A percentile compares a stretch with the other conserved stretches of the same genome.
phyloP scores from a whole-genome alignment of 2,113 vertebrate genomes.

The Silurus glanis region DNA sequence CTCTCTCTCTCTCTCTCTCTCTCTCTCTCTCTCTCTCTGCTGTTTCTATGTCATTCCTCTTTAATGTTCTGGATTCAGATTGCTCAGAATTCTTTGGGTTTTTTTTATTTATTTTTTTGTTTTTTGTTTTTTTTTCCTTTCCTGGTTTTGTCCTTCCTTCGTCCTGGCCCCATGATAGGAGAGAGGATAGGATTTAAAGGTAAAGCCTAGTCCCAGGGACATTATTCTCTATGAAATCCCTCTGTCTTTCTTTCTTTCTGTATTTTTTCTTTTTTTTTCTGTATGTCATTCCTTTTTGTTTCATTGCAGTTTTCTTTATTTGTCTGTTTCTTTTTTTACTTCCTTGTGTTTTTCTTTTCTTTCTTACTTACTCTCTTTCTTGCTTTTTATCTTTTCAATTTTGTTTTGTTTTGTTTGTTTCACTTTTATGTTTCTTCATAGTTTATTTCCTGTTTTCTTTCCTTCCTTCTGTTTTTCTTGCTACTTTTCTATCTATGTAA shows the following conservation, averaged over 20 bases:
- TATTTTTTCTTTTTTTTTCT: constrained; percentile 23
- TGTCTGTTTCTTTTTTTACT: constrained; percentile 28
- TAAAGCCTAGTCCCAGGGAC: constrained; percentile 88
- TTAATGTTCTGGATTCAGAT: constrained; percentile 45
- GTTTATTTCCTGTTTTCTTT: constrained; percentile 43
- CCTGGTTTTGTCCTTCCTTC: constrained; percentile 91
- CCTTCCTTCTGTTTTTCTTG: neutral
- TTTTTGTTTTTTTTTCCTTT: constrained; percentile 69
- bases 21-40: constrained; percentile 9
- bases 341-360: constrained; percentile 16
- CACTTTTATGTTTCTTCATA: constrained; percentile 10
- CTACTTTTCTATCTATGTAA: constrained; percentile 55
- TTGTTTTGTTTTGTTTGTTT: neutral
- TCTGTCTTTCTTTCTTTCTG: constrained; percentile 56
- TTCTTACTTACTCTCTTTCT: constrained; percentile 30
- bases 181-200: constrained; percentile 81
- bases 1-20: constrained; percentile 72
- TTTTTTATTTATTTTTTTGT: constrained; percentile 72
- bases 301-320: constrained; percentile 13
- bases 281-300: constrained; percentile 25
- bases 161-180: constrained; percentile 79
- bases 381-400: constrained; percentile 42
- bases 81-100: constrained; percentile 65
- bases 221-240: constrained; percentile 84
- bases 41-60: constrained; percentile 19